Evolutionary conservation across 2,888 invertebrate species (phyloP).

Genomic region (Hemithea aestivaria): DNA sequence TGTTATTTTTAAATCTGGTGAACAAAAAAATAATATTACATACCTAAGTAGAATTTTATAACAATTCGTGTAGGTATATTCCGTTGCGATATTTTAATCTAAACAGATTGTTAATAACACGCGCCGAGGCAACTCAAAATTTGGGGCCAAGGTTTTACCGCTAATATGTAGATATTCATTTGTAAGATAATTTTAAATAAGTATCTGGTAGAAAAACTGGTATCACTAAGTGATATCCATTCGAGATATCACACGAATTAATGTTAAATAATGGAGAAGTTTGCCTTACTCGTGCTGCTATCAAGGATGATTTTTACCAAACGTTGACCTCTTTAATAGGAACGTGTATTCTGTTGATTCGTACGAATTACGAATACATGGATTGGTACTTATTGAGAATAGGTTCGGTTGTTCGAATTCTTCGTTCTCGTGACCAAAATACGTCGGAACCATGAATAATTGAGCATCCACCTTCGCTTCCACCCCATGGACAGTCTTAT

Average conservation of each 20-base stretch:
- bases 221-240: conserved; percentile 29
- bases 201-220: conserved; percentile 45
- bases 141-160: conserved; percentile 71
- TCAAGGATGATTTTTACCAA: conserved; percentile 21
- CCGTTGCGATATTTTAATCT: conserved; percentile 62
- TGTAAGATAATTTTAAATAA: conserved; percentile 52
- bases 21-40: conserved; percentile 2
- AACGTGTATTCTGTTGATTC: conserved; percentile 33
- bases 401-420: conserved; percentile 29
- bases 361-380: conserved; percentile 24
- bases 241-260: conserved; percentile 10
- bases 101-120: conserved; percentile 62
- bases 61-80: conserved; percentile 41
- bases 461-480: conserved; percentile 46
- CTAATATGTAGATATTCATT: conserved; percentile 65
- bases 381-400: conserved; percentile 31
- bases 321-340: conserved; percentile 26
- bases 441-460: conserved; percentile 64
- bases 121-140: conserved; percentile 60
- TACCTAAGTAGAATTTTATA: conserved; percentile 15
- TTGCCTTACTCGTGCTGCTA: conserved; percentile 24
- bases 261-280: conserved; percentile 31
- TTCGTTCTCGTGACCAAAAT: conserved; percentile 73
- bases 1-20: no score
- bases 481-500: conserved; percentile 49